Evolutionary conservation across 1,140 invertebrate species (phyloP).

Genomic region (Drosophila malerkotliana): DNA sequence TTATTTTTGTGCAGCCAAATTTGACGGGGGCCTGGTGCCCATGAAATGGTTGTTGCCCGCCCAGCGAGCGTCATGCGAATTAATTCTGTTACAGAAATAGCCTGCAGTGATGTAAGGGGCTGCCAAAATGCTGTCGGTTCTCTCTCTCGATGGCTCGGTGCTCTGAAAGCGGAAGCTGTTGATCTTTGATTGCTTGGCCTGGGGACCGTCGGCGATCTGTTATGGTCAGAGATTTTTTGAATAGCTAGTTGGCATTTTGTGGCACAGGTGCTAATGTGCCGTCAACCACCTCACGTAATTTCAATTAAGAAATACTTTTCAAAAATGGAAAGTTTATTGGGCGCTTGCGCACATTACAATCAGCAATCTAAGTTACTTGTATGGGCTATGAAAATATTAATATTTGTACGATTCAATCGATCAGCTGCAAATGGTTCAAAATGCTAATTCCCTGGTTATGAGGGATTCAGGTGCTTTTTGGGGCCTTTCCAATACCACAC

Average conservation of each 20-base stretch:
- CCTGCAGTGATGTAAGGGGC: constrained; percentile 40
- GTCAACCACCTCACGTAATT: constrained; percentile 63
- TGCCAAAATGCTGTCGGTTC: constrained; percentile 19
- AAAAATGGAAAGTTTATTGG: constrained; percentile 72
- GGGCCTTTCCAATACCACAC: constrained; percentile 87
- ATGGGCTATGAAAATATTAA: background rate
- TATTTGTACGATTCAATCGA: constrained; percentile 45
- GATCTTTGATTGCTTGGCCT: constrained; percentile 30
- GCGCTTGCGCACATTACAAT: constrained; percentile 32
- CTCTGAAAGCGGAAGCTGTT: constrained; percentile 51
- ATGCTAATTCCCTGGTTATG: background rate
- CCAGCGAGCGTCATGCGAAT: constrained; percentile 32
- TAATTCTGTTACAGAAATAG: constrained; percentile 41
- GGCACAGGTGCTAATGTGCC: constrained; percentile 74
- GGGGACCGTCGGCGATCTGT: constrained; percentile 19
- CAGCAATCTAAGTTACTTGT: constrained; percentile 3
- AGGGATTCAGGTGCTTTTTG: constrained; percentile 27
- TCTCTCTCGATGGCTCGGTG: constrained; percentile 13
- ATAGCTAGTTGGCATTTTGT: constrained; percentile 49
- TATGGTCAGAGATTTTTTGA: constrained; percentile 61
- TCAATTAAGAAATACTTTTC: constrained; percentile 54
- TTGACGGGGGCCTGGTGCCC: constrained; percentile 34
- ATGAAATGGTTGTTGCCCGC: constrained; percentile 22
- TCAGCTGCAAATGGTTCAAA: constrained; percentile 26
- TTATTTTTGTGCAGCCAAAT: constrained; percentile 61